Base-by-base conservation (phyloP, 2,797 vertebrate genomes). In the Morus bassanus region DNA sequence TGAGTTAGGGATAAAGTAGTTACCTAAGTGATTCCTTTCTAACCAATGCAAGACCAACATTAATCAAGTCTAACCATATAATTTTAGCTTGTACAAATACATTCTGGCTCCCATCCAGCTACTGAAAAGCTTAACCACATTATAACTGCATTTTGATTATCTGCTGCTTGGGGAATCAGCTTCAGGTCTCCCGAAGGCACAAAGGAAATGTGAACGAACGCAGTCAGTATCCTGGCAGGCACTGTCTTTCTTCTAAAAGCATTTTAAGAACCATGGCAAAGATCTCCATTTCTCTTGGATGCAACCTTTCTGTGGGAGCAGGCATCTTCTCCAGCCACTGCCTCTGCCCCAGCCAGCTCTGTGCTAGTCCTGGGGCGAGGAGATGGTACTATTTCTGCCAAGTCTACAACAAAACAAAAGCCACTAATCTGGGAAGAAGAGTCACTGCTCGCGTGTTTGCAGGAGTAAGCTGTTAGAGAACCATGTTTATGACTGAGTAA, bases 111-210 rank as follows among this genome's bases (percentile, higher is more conserved):
- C 24, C 2, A 2, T 72, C 37, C 89, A 93, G n/a, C 50, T 82
- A 46, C 80, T 68, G 57, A 94, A 91, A 93, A 88, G 7, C 30
- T 93, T 91, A 93, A 82, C 70, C 54, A 56, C 19, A 11, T 92
- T 80, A 60, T 67, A 89, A 80, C 56, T 3, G 1, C 39, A 74
- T 88, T 77, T 56, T 85, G 43, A 70, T 74, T 77, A 64, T 85
- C 69, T 72, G 13, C 43, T 65, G 50, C 69, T 82, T 11, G 18
- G 45, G 23, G 57, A 94, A 57, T 93, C 85, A 46, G 21, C 69
- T 90, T 83, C 84, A 85, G 70, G 41, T 43, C 43, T 87, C 63
- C 35, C 0, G 1, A 85, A 95, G 68, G 57, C 64, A 77, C 19
- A 74, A 67, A 74, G 57, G 16, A 92, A 89, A 74, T 1, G 2